These are phyloP conservation scores for Cheilosia grossa DNA, from an alignment of 2,888 invertebrate genomes.

Conservation along the genomic window DNA sequence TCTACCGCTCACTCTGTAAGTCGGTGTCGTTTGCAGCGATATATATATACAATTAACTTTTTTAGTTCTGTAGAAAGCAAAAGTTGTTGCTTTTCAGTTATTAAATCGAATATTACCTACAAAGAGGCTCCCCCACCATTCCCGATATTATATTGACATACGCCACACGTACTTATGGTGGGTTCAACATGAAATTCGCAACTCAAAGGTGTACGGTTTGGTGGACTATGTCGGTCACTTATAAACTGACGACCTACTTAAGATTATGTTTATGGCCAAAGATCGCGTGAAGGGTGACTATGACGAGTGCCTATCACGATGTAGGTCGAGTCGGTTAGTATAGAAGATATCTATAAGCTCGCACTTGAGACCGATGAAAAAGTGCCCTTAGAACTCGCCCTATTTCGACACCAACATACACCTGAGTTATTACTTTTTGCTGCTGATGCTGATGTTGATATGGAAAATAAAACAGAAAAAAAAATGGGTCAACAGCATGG, in stretches of 20 bases:
- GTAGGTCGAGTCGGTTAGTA: not conserved
- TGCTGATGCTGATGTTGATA: not conserved
- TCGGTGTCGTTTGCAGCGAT: not conserved
- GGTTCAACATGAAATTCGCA: not conserved
- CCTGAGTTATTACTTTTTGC: no score
- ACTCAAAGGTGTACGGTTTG: conserved; percentile 33
- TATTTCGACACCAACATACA: no score
- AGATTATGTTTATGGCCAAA: conserved; percentile 12
- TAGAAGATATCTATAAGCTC: not conserved
- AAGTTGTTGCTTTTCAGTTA: conserved; percentile 63
- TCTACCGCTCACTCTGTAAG: not conserved
- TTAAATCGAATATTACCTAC: conserved; percentile 33
- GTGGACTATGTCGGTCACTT: not conserved
- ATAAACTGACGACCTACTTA: conserved; percentile 25
- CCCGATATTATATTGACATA: not conserved
- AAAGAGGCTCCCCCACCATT: not conserved
- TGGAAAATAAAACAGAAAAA: conserved; percentile 15
- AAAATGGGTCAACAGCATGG: conserved; percentile 4
- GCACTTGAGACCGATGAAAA: no score
- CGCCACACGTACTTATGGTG: not conserved
- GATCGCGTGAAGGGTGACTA: not conserved
- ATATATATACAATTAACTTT: conserved; percentile 32
- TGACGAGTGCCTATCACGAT: conserved; percentile 13
- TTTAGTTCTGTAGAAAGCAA: conserved; percentile 45
- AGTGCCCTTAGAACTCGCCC: no score